Base-by-base conservation (phyloP, 2,113 vertebrate genomes). In the Nematolebias whitei region DNA sequence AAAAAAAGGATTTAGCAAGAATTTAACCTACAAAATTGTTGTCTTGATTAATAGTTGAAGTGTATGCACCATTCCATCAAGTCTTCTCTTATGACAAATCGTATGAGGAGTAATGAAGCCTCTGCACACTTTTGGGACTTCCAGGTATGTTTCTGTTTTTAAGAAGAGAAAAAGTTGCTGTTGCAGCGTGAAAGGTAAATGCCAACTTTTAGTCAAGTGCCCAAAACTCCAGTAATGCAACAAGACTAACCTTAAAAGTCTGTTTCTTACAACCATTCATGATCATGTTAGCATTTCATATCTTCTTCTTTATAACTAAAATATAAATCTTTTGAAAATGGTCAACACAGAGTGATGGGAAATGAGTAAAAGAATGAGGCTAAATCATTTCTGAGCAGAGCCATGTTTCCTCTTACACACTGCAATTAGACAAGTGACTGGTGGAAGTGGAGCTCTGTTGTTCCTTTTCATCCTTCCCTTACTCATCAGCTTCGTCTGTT, bases 361-460 rank as follows among this genome's bases (percentile, higher is more conserved):
- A 38, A 44, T 22, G 26, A 71, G 54, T 19, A 64, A 54, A 67
- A 76, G 74, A 76, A 82, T 51, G 80, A 64, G 38, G 71, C 74
- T 61, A 74, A 74, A 58, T 88, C 68, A 76, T 84, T 54, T 13
- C 20, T 53, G 47, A 60, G 48, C 74, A 57, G 47, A 75, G 62
- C 52, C 53, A 76, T 18, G 50, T 57, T 83, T 63, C 54, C 63
- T 69, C 48, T 88, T 71, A 85, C 79, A 80, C 61, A 80, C 62
- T 59, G 60, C 81, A 89, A 88, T 89, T 82, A 87, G 59, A 76
- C 45, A 57, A 65, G 62, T 79, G 68, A 82, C 71, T 86, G 82
- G 66, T 68, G 77, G 78, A 66, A 57, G n/a, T 29, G 69, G 45
- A 53, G 63, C 32, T 50, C 53, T 39, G 2, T 55, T 39, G 2